Base-by-base conservation (phyloP, 1,140 invertebrate species). In the Eupeodes corollae region DNA sequence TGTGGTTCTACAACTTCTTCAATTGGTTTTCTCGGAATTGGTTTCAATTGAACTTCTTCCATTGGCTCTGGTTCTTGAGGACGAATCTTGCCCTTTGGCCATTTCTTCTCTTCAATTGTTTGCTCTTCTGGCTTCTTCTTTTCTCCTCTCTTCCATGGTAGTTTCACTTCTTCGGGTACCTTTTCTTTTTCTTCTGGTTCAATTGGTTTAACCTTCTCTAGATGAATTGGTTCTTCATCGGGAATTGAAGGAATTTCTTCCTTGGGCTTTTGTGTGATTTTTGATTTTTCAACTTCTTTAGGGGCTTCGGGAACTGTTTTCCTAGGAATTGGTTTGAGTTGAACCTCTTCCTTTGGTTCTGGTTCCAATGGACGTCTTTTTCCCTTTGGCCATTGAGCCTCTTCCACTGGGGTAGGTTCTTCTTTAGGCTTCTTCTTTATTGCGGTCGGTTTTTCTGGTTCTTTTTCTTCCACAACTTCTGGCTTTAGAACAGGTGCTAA, bases 31-130 rank as follows among this genome's bases (percentile, higher is more conserved):
- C 57, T 16, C 47, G 59, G 57, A 8, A 72, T 70, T 21, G 73
- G 73, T 49, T 78, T 75, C 13, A 77, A 53, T 19, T 65, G 58
- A 19, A 73, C 57, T 46, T 69, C 63, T 63, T 75, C 73, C 0
- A 68, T 57, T 53, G 69, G 59, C 37, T 70, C 58, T 52, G 67
- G 64, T n/a, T 62, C 55, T 56, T 59, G 58, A 15, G 70, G 66
- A 30, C 55, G 55, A 3, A 61, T 57, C 46, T 73, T 73, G 10
- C 60, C 61, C 9, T 52, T 66, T 10, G 73, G 69, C 65, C 63
- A 67, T 56, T 70, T 54, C 38, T 70, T 68, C 49, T 68, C 58
- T 49, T 73, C 73, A 5, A 61, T 46, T 12, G 66, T 62, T 35
- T 73, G 65, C 49, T 67, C 59, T 39, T 69, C 58, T 12, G 61